Evolutionary conservation across 2,888 invertebrate species (phyloP), one percentile per base, ranked within the genome.

Genomic region (Shargacucullia verbasci): DNA sequence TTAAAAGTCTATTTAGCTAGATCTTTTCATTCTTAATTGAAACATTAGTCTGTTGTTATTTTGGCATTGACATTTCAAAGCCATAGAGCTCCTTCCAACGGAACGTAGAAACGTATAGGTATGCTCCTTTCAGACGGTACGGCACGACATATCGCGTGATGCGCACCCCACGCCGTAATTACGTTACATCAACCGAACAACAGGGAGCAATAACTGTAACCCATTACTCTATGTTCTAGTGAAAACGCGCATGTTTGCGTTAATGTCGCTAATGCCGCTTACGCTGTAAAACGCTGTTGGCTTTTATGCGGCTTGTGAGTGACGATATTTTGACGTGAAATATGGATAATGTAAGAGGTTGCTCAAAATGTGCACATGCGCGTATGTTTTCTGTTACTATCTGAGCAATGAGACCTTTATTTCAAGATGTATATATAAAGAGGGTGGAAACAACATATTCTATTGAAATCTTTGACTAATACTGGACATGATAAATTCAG

Each of bases 91-190:
- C 37, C 41, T 27, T 50, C 11, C 5, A 29, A 47, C 40, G 33
- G 34, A 11, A 41, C 27, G 39, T 46, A 35, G 38, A n/a, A 44
- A 31, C 7, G 41, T 37, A 27, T 57, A 43, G 38, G 44, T 44
- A 54, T 48, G 20, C 29, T 41, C 20, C 35, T 56, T 64, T 37
- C 47, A 40, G 62, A 14, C 29, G 55, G 29, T 29, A 58, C 11
- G 62, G 63, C 83, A 84, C 84, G 85, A 78, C 67, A 84, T 64
- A 81, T 87, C 75, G 87, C 87, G 86, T 88, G 87, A 70, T 71
- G 75, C 68, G 59, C 67, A 70, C 76, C 78, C 76, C 71, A 60
- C 70, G 57, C 69, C 56, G 68, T 87, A 85, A 88, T 87, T 84
- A 80, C 79, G 76, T 83, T 81, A 84, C 84, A 81, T 84, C 80